These are phyloP conservation scores for Pammene aurita DNA, from an alignment of 2,888 invertebrate species.

Conservation along the genomic window DNA sequence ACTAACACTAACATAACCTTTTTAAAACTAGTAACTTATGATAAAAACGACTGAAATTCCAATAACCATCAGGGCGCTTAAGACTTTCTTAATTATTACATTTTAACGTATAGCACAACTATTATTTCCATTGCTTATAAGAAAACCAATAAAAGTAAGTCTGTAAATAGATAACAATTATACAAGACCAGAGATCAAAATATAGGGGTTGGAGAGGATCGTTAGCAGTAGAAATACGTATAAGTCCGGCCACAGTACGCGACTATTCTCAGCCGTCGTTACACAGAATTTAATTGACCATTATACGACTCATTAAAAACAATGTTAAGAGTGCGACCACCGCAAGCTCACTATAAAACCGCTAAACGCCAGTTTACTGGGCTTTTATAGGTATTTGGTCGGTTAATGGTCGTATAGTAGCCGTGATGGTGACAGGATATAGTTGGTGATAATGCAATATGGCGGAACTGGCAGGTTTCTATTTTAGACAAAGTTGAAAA, in stretches of 20 bases:
- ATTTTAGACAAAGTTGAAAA: neutral
- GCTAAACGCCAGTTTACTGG: constrained; percentile 65
- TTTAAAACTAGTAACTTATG: neutral
- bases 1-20: neutral
- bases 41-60: neutral
- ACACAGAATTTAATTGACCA: constrained; percentile 72
- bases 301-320: constrained; percentile 80
- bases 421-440: constrained; percentile 32
- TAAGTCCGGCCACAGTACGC: constrained; percentile 31
- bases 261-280: constrained; percentile 58
- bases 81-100: neutral
- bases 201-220: neutral
- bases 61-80: neutral
- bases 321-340: constrained; percentile 76
- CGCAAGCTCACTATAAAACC: constrained; percentile 69
- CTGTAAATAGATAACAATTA: neutral
- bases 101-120: neutral
- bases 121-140: neutral
- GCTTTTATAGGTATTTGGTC: constrained; percentile 62
- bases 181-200: neutral
- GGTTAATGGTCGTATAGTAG: constrained; percentile 21
- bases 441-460: constrained; percentile 10
- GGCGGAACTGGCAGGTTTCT: neutral
- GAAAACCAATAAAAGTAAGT: neutral
- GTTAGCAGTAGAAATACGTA: neutral